These are phyloP conservation scores for Hylaea fasciaria DNA, from an alignment of 2,888 invertebrate genomes.

Conservation along the genomic window DNA sequence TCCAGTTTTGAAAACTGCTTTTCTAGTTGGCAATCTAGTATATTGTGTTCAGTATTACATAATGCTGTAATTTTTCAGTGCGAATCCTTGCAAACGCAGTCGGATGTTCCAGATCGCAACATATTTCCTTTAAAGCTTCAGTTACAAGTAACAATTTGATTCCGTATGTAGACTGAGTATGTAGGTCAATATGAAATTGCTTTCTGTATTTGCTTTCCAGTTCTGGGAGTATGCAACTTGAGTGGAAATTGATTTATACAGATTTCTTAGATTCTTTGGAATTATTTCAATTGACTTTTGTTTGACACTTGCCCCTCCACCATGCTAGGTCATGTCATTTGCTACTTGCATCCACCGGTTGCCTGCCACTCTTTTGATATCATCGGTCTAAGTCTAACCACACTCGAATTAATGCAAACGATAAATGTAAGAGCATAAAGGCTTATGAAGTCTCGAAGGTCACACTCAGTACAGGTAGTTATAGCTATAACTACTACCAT, in stretches of 20 bases:
- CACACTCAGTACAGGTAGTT: not conserved
- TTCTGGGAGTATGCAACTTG: not conserved
- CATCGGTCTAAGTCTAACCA: too few relatives aligned
- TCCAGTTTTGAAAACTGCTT: not conserved
- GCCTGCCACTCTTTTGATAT: too few relatives aligned
- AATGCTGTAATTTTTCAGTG: constrained; percentile 3
- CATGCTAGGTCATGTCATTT: too few relatives aligned
- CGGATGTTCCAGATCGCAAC: constrained; percentile 13
- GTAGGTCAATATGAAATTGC: constrained; percentile 14
- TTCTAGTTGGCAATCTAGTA: not conserved
- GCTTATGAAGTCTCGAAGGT: too few relatives aligned
- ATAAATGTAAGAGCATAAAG: too few relatives aligned
- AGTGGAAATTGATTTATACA: not conserved
- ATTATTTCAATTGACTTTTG: not conserved
- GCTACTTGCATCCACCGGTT: too few relatives aligned
- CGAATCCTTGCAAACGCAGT: constrained; percentile 27
- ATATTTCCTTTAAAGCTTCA: constrained; percentile 17
- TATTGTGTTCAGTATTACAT: constrained; percentile 12
- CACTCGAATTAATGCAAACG: too few relatives aligned
- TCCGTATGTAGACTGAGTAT: not conserved
- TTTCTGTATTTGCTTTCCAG: not conserved
- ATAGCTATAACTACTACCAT: not conserved
- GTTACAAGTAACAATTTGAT: constrained; percentile 12
- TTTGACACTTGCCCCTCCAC: not conserved
- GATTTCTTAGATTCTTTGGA: not conserved